phyloP scores from a whole-genome alignment of 2,888 invertebrate species.

The Malthinus flaveolus region DNA sequence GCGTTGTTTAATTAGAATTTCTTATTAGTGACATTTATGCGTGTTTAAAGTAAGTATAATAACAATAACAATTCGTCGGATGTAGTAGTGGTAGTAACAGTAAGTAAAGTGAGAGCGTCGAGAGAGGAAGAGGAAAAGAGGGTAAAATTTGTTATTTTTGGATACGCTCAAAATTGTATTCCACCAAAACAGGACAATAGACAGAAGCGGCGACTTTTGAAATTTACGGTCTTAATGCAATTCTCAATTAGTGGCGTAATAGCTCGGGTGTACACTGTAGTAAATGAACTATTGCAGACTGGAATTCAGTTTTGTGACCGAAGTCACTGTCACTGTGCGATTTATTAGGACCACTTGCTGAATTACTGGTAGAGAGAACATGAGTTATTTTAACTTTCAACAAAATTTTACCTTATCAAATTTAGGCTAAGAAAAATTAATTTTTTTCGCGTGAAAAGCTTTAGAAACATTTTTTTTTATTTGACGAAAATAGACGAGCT shows the following conservation, averaged over 20 bases:
- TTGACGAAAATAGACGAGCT: no score
- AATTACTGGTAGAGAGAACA: conserved; percentile 35
- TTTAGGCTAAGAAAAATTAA: no score
- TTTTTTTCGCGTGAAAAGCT: no score
- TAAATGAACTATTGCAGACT: conserved; percentile 53
- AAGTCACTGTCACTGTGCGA: conserved; percentile 41
- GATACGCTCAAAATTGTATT: conserved; percentile 27
- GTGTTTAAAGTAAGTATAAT: conserved; percentile 1
- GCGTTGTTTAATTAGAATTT: conserved; percentile 8
- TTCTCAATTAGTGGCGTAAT: conserved; percentile 71
- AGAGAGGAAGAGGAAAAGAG: no score
- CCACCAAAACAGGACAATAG: conserved; percentile 44
- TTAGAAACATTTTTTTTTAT: no score
- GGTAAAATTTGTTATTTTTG: background rate
- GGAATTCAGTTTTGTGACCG: conserved; percentile 54
- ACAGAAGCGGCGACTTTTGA: conserved; percentile 53
- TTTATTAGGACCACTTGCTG: conserved; percentile 40
- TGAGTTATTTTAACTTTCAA: conserved; percentile 13
- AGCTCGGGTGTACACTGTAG: conserved; percentile 57
- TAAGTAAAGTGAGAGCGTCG: no score
- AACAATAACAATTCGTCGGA: conserved; percentile 2
- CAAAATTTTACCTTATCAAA: conserved; percentile 3
- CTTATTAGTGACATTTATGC: conserved; percentile 7
- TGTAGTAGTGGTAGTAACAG: background rate
- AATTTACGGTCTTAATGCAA: conserved; percentile 70